A percentile compares a stretch with the other conserved stretches of the same genome.
Evolutionary conservation across 2,888 invertebrate genomes (phyloP).

Genomic region (Cheilosia pagana): DNA sequence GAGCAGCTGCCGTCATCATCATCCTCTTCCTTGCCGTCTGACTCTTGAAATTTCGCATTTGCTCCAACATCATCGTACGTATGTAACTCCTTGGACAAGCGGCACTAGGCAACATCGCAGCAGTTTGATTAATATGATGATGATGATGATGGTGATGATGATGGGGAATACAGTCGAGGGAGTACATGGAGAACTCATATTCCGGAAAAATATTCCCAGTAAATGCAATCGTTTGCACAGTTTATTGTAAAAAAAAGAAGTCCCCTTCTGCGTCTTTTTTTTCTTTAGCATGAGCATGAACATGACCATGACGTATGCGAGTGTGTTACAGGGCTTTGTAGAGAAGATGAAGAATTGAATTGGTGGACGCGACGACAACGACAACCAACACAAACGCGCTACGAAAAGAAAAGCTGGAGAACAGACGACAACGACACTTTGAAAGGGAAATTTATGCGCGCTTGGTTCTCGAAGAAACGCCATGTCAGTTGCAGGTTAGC

Average conservation of each 20-base stretch:
- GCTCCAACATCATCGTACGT: slow-evolving; percentile 8
- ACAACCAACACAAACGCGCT: slow-evolving; percentile 49
- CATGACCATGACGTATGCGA: neutral
- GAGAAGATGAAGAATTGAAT: slow-evolving; percentile 56
- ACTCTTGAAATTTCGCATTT: slow-evolving; percentile 36
- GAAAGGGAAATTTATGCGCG: slow-evolving; percentile 15
- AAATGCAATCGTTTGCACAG: slow-evolving; percentile 25
- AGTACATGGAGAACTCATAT: slow-evolving; percentile 1
- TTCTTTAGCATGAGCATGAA: neutral
- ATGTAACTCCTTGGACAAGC: neutral
- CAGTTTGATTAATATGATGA: slow-evolving; percentile 26
- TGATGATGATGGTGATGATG: slow-evolving; percentile 9
- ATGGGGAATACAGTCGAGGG: neutral
- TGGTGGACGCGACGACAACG: slow-evolving; percentile 38
- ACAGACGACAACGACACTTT: slow-evolving; percentile 10
- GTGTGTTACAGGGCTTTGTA: too few relatives aligned
- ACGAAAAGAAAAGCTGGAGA: slow-evolving; percentile 11
- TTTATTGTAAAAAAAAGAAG: slow-evolving; percentile 12
- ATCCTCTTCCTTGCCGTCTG: neutral
- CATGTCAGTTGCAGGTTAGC: slow-evolving; percentile 24
- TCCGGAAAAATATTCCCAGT: slow-evolving; percentile 26
- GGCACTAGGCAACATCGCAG: neutral
- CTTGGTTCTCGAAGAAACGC: slow-evolving; percentile 15
- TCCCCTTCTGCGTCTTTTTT: slow-evolving; percentile 8
- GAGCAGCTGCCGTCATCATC: neutral